Evolutionary conservation across 2,113 vertebrate species (phyloP).

Genomic region (Chaetorhynchus papuensis): DNA sequence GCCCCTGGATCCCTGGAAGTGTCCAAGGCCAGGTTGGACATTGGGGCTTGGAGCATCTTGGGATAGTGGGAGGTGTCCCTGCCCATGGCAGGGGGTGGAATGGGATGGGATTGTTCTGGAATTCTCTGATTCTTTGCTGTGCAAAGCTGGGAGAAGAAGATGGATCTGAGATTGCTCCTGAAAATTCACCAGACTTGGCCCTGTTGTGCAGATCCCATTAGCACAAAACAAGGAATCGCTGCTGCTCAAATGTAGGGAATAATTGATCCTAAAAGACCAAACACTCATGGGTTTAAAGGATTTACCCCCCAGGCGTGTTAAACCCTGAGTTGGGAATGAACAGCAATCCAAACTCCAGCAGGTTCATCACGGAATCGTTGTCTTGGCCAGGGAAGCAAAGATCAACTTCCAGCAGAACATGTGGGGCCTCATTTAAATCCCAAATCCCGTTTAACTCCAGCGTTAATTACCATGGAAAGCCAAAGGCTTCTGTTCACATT

Average conservation of each 20-base stretch:
- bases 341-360: neutral
- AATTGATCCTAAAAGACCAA: neutral
- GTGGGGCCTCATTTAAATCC: neutral
- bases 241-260: neutral
- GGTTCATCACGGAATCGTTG: neutral
- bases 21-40: fast-evolving
- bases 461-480: conserved; percentile 18
- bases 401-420: neutral
- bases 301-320: neutral
- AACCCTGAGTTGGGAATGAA: neutral
- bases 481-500: conserved; percentile 21
- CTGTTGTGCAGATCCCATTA: fast-evolving
- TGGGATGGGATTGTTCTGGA: neutral
- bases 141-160: neutral
- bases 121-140: neutral
- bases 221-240: neutral
- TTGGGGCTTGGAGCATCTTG: neutral
- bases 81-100: neutral
- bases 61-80: neutral
- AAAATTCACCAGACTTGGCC: fast-evolving
- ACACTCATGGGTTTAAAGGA: fast-evolving
- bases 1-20: neutral
- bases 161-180: too few relatives aligned
- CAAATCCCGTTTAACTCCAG: neutral
- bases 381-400: neutral